Evolutionary conservation across 2,888 invertebrate species (phyloP), one percentile per base, ranked within the genome.

Genomic region (Sesamia inferens): DNA sequence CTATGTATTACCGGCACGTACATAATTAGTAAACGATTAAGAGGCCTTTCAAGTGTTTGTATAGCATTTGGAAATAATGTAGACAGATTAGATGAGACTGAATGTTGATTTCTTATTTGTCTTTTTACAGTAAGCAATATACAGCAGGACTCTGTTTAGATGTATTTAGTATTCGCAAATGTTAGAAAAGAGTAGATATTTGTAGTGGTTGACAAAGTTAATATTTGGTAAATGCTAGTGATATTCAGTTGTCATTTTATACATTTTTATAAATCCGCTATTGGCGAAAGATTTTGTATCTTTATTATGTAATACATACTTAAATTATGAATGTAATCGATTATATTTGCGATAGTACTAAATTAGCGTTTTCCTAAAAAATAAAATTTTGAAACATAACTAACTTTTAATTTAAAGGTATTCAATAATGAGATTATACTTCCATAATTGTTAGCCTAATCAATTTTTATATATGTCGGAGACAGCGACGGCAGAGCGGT

Each of bases 231-330:
- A 90, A 89, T 87, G 89, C 89, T 92, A 91, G 91, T 88, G 85
- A 89, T 88, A 87, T 88, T 86, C 86, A 87, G 89, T 90, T 90
- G 88, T 90, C 89, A 89, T 95, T 95, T 95, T 95, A 93, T 95
- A 95, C 94, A 94, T 94, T 94, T 95, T 93, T 94, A 94, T 92
- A 91, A 89, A 91, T 91, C 90, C 88, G 92, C 91, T 93, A 92
- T 90, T 90, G 91, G 92, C 92, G 92, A 92, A 92, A 93, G 91
- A 91, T 93, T 94, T 94, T 94, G 91, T 93, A 93, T 89, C 86
- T 89, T 92, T 93, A 91, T 92, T 91, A 91, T 89, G 85, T 89
- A 90, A 90, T 88, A 91, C 90, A 88, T 91, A 90, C 88, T 88
- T 87, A 91, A 93, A 92, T 92, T 92, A 92, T 92, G 90, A 91